A percentile compares a stretch with the other conserved stretches of the same genome.
Conservation (phyloP, 2,113 vertebrate genomes). For the Tetrax tetrax region DNA sequence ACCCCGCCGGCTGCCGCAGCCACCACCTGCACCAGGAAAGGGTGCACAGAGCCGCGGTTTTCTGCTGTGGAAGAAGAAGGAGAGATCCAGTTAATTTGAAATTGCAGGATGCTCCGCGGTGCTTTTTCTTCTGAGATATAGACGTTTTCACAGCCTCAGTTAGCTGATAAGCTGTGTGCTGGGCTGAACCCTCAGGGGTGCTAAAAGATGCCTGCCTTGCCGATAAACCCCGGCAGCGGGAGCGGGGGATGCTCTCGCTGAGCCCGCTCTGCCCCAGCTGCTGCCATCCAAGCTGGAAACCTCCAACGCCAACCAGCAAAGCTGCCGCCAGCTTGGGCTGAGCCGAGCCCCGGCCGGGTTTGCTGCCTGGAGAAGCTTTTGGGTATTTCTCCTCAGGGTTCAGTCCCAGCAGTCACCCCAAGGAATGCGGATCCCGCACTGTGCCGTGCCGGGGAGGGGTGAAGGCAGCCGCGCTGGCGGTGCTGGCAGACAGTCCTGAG, state of each 20-base stretch:
- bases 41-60: background rate
- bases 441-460: background rate
- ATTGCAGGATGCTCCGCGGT: background rate
- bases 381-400: background rate
- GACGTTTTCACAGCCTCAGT: background rate
- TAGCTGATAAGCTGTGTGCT: background rate
- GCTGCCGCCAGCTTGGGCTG: accelerated
- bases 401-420: accelerated
- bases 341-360: background rate
- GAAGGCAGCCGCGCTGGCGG: background rate
- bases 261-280: background rate
- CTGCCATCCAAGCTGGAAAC: background rate
- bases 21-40: background rate
- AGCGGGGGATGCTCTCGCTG: background rate
- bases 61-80: background rate
- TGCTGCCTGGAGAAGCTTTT: background rate
- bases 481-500: background rate
- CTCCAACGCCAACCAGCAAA: background rate
- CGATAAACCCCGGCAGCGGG: background rate
- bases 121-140: background rate
- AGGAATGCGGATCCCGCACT: background rate
- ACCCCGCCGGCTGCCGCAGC: background rate
- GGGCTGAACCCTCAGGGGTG: background rate
- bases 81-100: background rate
- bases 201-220: background rate